Evolutionary conservation across 2,797 vertebrate species (phyloP), one percentile per base, ranked within the genome.

Genomic region (Propithecus deckenii): DNA sequence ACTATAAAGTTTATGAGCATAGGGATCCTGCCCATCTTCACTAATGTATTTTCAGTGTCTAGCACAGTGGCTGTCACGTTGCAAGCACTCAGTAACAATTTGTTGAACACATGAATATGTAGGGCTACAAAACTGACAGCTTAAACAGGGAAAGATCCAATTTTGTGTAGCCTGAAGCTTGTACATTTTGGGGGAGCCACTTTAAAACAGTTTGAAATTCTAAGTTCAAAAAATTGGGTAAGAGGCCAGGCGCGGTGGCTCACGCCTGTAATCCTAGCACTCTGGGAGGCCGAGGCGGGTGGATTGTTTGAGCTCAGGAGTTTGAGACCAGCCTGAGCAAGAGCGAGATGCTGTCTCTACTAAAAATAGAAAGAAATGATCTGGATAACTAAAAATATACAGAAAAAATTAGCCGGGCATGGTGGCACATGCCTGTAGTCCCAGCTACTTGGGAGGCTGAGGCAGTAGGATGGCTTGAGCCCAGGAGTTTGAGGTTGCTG

Each of bases 161-260:
- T 69, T 75, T 76, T 91, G 50, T 74, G 50, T 10, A 87, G 30
- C 17, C 18, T 55, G 4, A 72, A 83, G 61, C 59, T 52, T 76
- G n/a, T 43, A 69, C 28, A 78, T 11, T 83, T 67, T 87, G 10
- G 43, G 7, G 6, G 23, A n/a, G 52, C 15, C 15, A 78, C 35
- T 91, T 84, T 65, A 63, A 91, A 94, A 76, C 32, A 94, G 84
- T 28, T 78, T 78, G 20, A 65, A 84, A 76, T 85, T 89, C 55
- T 72, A 72, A 80, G 85, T 89, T 63, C 79, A 72, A 94, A 94
- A 94, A 85, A 23, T 48, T 84, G 30, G 9, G 43, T 8, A 43
- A 43, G 43, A 43, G 43, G 8, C 63, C n/a, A 15, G 32, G 32
- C 15, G n/a, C 11, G 23, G 57, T 59, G 63, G 15, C 63, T 65